Base-by-base conservation (phyloP, 2,888 invertebrate species). In the Trichacis sp. region DNA sequence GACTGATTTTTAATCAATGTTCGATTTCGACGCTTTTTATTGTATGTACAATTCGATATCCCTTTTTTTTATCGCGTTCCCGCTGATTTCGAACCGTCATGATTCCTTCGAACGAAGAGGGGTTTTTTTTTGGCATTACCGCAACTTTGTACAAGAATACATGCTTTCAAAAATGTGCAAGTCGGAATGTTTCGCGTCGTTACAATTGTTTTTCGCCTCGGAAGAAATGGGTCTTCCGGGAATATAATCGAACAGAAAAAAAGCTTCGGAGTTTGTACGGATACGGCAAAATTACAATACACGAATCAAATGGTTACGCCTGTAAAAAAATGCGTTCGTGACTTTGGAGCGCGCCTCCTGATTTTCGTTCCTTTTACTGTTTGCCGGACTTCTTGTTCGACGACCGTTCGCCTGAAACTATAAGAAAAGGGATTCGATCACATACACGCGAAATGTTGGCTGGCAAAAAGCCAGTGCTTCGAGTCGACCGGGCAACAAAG, bases 341-440 rank as follows among this genome's bases (percentile, higher is more conserved):
- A 36, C 17, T 29, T 12, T 47, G 58, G 29, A 51, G 52, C 43
- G 48, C 5, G 40, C 9, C 14, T 40, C 15, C 14, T 4, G 15
- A 15, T 40, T 14, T 4, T 4, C 2, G 11, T n/a, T 33, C 8
- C n/a, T n/a, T 45, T 79, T 83, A 79, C 77, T 83, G 83, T 71
- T 84, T 84, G 71, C 77, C 77, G 58, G 78, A 72, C 68, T 83
- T 84, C 73, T 83, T 84, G 76, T 79, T 83, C 74, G 81, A 77
- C 74, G 81, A 77, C 70, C 83, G 80, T 54, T 84, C 84, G 61
- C 77, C 77, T 82, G 74, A 36, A 73, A 77, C 69, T 55, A 68
- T 40, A 61, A 61, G 20, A 42, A 38, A n/a, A n/a, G n/a, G n/a
- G n/a, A n/a, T n/a, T n/a, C n/a, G n/a, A n/a, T n/a, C n/a, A n/a